Base-by-base conservation (phyloP, 2,797 vertebrate species). In the Poeciliopsis turneri region DNA sequence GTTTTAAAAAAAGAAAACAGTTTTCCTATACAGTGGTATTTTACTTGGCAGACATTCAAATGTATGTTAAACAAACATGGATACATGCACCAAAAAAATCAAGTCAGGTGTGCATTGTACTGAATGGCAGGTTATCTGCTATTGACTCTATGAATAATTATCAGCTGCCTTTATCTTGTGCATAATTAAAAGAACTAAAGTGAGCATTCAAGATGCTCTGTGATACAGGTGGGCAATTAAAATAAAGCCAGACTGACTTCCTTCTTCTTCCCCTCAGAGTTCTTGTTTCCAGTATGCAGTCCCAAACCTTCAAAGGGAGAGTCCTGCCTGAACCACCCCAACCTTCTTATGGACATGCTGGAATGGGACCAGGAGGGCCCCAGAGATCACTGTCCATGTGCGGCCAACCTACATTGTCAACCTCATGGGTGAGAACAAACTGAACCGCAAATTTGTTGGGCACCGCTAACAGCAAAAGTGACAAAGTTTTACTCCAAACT, bases 281-380 rank as follows among this genome's bases (percentile, higher is more conserved):
- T 99, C 0, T 88, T 99, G 84, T 98, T 97, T 28, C 98, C 98
- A 0, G 97, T 99, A 78, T 99, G 98, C 83, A 97, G 95, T 5
- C 96, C 96, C 2, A 91, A 95, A 76, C 96, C 96, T 0, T 69
- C 87, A 82, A 95, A 95, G 80, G 96, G 96, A 0, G 95, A 98
- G 75, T 92, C 93, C 47, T 99, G 98, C 83, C 89, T 94, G 0
- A 96, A 93, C 78, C 95, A 96, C 53, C 93, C 96, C 8, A 97
- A 97, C 89, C 95, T 96, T 49, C 90, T 98, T 45, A 95, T 97
- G 87, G 97, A 97, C 84, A 94, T 98, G 74, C 94, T 99, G 91
- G 95, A 96, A 84, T 99, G 97, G 98, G 97, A 98, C 46, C 92
- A 97, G 79, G 97, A 97, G 75, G 97, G 96, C 0, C 97, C 96